These are phyloP conservation scores for Acrocephalus scirpaceus DNA, from an alignment of 2,797 vertebrate genomes.

Conservation along the genomic window DNA sequence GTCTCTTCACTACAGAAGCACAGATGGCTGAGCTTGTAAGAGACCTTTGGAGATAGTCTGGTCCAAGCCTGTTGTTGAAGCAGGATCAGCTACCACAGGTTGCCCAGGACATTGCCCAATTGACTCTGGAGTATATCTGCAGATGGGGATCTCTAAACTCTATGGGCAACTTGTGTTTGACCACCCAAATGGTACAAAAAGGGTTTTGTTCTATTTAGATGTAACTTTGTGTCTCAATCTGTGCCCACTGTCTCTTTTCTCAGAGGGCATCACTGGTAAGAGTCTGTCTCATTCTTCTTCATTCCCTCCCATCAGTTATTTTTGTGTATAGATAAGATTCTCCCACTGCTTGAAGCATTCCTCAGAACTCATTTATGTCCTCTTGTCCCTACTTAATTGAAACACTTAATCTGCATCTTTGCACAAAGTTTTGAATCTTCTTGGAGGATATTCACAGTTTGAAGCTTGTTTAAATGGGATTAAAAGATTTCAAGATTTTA, in stretches of 20 bases:
- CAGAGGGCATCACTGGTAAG: not conserved
- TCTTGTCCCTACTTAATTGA: not conserved
- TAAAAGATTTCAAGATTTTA: not conserved
- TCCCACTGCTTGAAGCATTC: not conserved
- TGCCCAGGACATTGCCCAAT: not conserved
- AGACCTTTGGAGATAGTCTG: not conserved
- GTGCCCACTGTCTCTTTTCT: not conserved
- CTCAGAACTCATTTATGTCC: not conserved
- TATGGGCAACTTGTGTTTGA: not conserved
- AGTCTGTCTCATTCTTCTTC: not conserved
- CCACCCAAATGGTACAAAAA: not conserved
- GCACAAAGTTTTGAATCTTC: not conserved
- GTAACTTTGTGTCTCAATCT: not conserved
- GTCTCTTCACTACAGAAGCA: not conserved
- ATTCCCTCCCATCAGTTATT: not conserved
- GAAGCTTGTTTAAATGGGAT: not conserved
- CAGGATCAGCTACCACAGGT: not conserved
- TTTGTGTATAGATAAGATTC: not conserved
- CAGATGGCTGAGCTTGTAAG: not conserved
- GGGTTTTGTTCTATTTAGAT: not conserved
- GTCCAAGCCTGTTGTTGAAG: not conserved
- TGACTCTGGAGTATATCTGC: not conserved
- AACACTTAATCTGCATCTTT: not conserved
- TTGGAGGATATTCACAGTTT: not conserved
- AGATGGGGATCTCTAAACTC: not conserved